phyloP scores from a whole-genome alignment of 2,797 vertebrate species.

The Pampus argenteus region DNA sequence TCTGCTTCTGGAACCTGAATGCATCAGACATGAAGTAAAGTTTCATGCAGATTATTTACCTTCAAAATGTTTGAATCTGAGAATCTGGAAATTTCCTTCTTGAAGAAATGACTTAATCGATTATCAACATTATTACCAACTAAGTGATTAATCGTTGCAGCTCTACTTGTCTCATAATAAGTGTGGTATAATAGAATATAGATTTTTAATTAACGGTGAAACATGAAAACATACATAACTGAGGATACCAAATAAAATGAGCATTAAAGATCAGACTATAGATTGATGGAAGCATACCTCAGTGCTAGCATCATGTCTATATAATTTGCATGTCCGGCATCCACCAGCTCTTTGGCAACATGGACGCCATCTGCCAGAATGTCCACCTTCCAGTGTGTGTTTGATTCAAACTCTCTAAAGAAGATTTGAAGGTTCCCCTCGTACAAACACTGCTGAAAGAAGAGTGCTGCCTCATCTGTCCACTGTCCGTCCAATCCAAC shows the following conservation, averaged over 20 bases:
- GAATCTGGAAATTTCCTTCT: not conserved
- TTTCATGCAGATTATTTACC: not conserved
- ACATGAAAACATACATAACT: not conserved
- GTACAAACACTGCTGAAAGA: slow-evolving; percentile 85
- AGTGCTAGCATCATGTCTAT: slow-evolving; percentile 71
- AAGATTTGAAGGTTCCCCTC: slow-evolving; percentile 82
- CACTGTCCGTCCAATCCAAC: slow-evolving; percentile 74
- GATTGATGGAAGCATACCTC: slow-evolving; percentile 53
- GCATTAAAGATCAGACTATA: not conserved
- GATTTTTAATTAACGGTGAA: not conserved
- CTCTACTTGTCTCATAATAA: not conserved
- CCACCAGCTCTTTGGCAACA: slow-evolving; percentile 82
- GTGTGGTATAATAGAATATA: not conserved
- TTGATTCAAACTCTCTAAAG: slow-evolving; percentile 80
- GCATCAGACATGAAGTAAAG: not conserved
- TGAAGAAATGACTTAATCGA: not conserved
- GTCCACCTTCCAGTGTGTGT: slow-evolving; percentile 85
- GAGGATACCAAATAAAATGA: not conserved
- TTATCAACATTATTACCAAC: too few species aligned
- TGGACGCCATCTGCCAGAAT: slow-evolving; percentile 73
- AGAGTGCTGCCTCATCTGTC: slow-evolving; percentile 83
- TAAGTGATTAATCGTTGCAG: too few species aligned
- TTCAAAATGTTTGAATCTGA: not conserved
- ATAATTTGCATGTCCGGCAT: slow-evolving; percentile 77
- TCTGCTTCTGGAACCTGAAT: slow-evolving; percentile 59